Evolutionary conservation across 2,888 invertebrate genomes (phyloP), one percentile per base, ranked within the genome.

Genomic region (Melikaiella ostensackeni): DNA sequence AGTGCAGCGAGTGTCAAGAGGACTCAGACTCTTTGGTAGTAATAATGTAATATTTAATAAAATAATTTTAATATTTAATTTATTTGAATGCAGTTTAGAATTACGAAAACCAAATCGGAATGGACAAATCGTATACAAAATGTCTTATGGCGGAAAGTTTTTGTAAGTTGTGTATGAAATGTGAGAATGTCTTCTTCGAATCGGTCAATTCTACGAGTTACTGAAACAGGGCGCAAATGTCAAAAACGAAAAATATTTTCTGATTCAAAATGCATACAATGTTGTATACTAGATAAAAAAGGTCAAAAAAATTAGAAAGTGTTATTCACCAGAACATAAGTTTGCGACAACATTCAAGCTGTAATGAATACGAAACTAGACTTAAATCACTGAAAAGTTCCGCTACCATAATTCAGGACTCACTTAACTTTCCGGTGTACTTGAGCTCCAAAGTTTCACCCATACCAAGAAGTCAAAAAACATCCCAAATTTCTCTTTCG

Each of bases 161-260:
- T 50, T 50, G 50, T n/a, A 13, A 46, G 64, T 27, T 24, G 24
- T 46, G 42, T 42, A 66, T n/a, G 42, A 27, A 38, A 66, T 46
- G 46, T 70, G n/a, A 30, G 27, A 66, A 50, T 9, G 19, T 70
- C 46, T 50, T 8, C 46, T 70, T 50, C 30, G 46, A 50, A 30
- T 46, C 46, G 66, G 27, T 70, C 46, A 50, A 70, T 30, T 70
- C n/a, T 42, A 42, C 2, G 16, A 16, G 42, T 16, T 42, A 16
- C 42, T 16, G 5, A 5, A 42, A 42, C 5, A 5, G 16, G 6
- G 4, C 5, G 11, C 42, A 42, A 42, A 42, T 42, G 42, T 42
- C 42, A 42, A 42, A 16, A 16, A 42, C 42, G 1, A 42, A 2
- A 42, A 16, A 16, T 42, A 16, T 16, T 42, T 42, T 16, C 42